Base-by-base conservation (phyloP, 2,888 invertebrate genomes). In the Uropetala carovei region DNA sequence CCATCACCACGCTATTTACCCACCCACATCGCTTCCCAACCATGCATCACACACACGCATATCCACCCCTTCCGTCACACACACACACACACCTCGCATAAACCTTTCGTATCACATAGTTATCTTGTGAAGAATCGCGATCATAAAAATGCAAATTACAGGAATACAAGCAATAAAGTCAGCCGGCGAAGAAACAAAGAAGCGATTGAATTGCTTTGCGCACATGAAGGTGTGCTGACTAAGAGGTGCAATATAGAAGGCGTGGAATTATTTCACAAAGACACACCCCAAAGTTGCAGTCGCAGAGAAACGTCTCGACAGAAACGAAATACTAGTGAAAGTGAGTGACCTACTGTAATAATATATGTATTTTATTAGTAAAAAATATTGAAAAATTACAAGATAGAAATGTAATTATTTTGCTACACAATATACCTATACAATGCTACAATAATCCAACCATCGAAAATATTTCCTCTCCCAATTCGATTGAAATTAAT, bases 141-240 rank as follows among this genome's bases (percentile, higher is more conserved):
- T 64, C 89, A 43, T 89, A 89, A 89, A 89, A 89, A 89, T 64
- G 30, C 89, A 89, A 89, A 89, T 64, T 60, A 64, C 89, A 64
- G 68, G 64, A 89, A 89, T 89, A 89, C 89, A 89, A 89, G 89
- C 64, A 64, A 89, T 89, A 89, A 89, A 89, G 60, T 43, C 9
- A 11, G 64, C 43, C 89, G 89, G 60, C 89, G 59, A 27, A 68
- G 75, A 27, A 27, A 75, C 75, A 75, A 75, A 75, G 75, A 75
- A 27, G 75, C 75, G 75, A 75, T 75, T 75, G 75, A 75, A 75
- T 75, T 4, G 75, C 22, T 7, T 68, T 18, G 68, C 75, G 75
- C 75, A 10, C 75, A 75, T 75, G 27, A 8, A 68, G 22, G 75
- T 10, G 22, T 14, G 22, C 75, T 22, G 75, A 75, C 75, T 75